Conservation (phyloP, 37 sponge, comb jelly and placozoan genomes). For the Mnemiopsis leidyi region DNA sequence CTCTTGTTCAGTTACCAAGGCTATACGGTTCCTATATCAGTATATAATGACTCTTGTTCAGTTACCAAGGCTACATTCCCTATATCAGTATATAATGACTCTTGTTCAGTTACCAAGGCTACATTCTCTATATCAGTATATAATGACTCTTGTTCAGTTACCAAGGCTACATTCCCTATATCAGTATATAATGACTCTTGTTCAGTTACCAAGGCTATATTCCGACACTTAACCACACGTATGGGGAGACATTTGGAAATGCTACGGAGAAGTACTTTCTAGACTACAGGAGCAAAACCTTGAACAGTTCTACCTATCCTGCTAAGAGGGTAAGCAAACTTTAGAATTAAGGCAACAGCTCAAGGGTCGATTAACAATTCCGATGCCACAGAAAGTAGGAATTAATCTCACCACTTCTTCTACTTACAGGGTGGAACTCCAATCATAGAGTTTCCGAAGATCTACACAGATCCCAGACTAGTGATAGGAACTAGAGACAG, state of each 20-base stretch:
- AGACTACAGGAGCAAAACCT: slow-evolving; percentile 55
- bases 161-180: background rate
- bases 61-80: background rate
- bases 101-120: slow-evolving; percentile 61
- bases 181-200: too few relatives aligned
- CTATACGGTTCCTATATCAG: background rate
- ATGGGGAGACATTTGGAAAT: slow-evolving; percentile 65
- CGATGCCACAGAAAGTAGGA: background rate
- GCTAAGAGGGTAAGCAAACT: background rate
- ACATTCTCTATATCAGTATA: too few relatives aligned
- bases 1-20: slow-evolving; percentile 59
- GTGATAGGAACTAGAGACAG: slow-evolving; percentile 66
- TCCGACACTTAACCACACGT: slow-evolving; percentile 41
- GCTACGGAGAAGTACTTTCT: slow-evolving; percentile 61
- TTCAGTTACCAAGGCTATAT: slow-evolving; percentile 64
- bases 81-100: too few relatives aligned
- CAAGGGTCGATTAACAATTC: background rate
- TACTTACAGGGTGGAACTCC: slow-evolving; percentile 48
- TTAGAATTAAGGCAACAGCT: too few relatives aligned
- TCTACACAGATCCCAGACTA: slow-evolving; percentile 58
- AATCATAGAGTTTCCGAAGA: slow-evolving; percentile 48
- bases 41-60: background rate
- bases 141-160: background rate
- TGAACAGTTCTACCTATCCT: background rate
- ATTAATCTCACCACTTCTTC: too few relatives aligned